Conservation (phyloP, 2,888 invertebrate genomes). For the Xanthorhoe designata region DNA sequence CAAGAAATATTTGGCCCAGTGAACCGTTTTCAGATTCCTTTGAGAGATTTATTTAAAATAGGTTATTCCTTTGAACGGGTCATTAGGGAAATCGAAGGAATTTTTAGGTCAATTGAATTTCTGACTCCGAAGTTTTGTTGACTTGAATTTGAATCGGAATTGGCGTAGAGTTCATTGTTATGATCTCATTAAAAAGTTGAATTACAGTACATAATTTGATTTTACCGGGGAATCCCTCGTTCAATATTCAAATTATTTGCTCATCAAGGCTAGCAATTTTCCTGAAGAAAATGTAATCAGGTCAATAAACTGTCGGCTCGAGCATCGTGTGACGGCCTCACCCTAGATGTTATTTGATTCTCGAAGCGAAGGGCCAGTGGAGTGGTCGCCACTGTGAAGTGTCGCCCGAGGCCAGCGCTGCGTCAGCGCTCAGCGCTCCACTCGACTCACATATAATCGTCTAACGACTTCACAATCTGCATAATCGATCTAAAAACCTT, state of each 20-base stretch:
- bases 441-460: slow-evolving; percentile 55
- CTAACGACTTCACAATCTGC: slow-evolving; percentile 39
- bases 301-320: slow-evolving; percentile 32
- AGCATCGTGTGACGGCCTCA: slow-evolving; percentile 37
- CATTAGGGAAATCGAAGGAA: slow-evolving; percentile 36
- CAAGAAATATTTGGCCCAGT: slow-evolving; percentile 32
- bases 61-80: slow-evolving; percentile 36
- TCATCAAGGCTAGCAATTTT: slow-evolving; percentile 5
- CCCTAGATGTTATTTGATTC: slow-evolving; percentile 46
- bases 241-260: not conserved
- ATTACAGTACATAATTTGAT: slow-evolving; percentile 8
- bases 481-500: slow-evolving; percentile 41
- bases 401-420: slow-evolving; percentile 45
- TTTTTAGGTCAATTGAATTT: slow-evolving; percentile 31
- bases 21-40: slow-evolving; percentile 34
- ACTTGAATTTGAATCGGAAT: slow-evolving; percentile 25
- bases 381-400: slow-evolving; percentile 39
- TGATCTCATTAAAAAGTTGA: slow-evolving; percentile 16
- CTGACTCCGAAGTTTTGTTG: slow-evolving; percentile 27
- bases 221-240: slow-evolving; percentile 3
- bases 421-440: slow-evolving; percentile 48
- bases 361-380: slow-evolving; percentile 39
- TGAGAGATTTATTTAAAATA: slow-evolving; percentile 35
- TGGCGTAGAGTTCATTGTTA: slow-evolving; percentile 20
- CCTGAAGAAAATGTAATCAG: slow-evolving; percentile 22